phyloP scores from a whole-genome alignment of 2,113 vertebrate genomes.

The Malurus elegans region DNA sequence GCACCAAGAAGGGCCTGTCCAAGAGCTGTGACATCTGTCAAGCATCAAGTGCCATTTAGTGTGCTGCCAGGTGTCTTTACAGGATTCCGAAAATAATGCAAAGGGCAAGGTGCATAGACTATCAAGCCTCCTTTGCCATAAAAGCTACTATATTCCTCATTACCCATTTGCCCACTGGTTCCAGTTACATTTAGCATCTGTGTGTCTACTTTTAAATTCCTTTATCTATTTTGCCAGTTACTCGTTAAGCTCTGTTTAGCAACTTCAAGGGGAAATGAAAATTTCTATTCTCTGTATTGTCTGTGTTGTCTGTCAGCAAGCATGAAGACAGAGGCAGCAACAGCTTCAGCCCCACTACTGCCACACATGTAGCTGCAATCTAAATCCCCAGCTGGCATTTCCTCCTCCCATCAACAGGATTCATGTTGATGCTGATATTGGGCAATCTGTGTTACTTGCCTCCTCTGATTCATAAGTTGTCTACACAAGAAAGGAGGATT shows the following conservation, averaged over 20 bases:
- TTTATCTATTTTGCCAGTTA: not conserved
- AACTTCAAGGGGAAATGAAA: not conserved
- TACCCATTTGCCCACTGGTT: not conserved
- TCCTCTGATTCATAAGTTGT: not conserved
- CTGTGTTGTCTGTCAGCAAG: not conserved
- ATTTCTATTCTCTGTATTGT: not conserved
- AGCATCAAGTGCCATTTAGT: not conserved
- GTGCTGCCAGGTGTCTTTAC: not conserved
- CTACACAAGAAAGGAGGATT: not conserved
- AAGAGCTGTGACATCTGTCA: not conserved
- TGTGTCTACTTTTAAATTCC: not conserved
- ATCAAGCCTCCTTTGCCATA: not conserved
- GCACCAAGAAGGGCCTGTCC: not conserved
- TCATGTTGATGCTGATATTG: not conserved
- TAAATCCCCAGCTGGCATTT: not conserved
- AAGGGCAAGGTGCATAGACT: fast-evolving
- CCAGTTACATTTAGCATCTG: not conserved
- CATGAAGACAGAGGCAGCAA: not conserved
- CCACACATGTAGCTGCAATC: not conserved
- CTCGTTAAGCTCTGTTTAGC: not conserved
- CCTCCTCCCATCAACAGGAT: not conserved
- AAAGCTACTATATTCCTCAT: not conserved
- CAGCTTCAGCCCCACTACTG: not conserved
- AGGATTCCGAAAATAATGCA: not conserved
- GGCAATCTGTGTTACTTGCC: not conserved